Percentiles rank a stretch among this genome's conserved stretches.
Conservation (phyloP, 2,888 invertebrate species). For the Cheilosia scutellata region DNA sequence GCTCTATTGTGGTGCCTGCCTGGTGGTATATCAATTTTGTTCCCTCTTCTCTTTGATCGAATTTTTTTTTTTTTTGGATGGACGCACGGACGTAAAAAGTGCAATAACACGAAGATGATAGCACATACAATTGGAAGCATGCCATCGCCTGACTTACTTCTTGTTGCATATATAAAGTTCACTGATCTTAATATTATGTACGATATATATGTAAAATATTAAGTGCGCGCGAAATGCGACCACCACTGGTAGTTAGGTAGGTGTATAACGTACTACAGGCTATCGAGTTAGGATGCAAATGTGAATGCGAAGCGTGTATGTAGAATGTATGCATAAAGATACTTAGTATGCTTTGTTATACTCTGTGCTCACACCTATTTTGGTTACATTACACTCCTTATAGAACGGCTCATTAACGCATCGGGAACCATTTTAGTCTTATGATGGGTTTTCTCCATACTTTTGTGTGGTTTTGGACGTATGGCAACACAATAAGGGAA, state of each 20-base stretch:
- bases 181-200: slow-evolving; percentile 34
- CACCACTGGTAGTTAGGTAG: background rate
- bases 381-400: background rate
- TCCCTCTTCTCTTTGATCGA: slow-evolving; percentile 17
- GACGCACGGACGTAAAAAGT: slow-evolving; percentile 8
- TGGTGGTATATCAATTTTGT: background rate
- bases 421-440: background rate
- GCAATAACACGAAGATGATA: slow-evolving; percentile 18
- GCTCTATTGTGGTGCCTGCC: background rate
- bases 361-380: slow-evolving; percentile 2
- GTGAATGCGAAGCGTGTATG: background rate
- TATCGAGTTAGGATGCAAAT: slow-evolving; percentile 33
- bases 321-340: background rate
- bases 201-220: slow-evolving; percentile 12
- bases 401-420: slow-evolving; percentile 20
- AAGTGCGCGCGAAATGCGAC: slow-evolving; percentile 4
- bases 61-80: slow-evolving; percentile 14
- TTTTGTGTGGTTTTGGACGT: no score
- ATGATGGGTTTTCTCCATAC: background rate
- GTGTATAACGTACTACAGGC: background rate
- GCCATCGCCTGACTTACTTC: slow-evolving; percentile 36
- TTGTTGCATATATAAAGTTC: slow-evolving; percentile 39
- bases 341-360: slow-evolving; percentile 16
- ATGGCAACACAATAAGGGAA: no score
- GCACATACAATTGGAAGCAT: slow-evolving; percentile 16